phyloP scores from a whole-genome alignment of 2,113 vertebrate genomes.

The Gobius niger region DNA sequence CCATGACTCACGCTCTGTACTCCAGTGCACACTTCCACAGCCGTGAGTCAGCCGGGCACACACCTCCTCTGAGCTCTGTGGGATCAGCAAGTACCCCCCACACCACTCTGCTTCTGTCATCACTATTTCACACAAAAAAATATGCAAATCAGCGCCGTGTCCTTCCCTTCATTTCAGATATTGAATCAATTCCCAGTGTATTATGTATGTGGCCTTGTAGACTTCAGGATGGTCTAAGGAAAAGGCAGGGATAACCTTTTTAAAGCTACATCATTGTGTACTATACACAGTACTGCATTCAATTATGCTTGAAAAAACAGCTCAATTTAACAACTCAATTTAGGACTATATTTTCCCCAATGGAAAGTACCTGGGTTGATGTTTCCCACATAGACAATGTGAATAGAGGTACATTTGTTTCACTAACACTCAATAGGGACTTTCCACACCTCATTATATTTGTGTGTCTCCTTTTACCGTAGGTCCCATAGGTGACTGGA shows the following conservation, averaged over 20 bases:
- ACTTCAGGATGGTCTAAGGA: not conserved
- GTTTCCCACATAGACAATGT: too few species aligned
- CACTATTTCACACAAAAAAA: constrained; percentile 12
- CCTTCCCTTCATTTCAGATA: not conserved
- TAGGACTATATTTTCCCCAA: too few species aligned
- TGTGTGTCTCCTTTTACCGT: too few species aligned
- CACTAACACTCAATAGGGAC: too few species aligned
- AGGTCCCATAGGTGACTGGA: too few species aligned
- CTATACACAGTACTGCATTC: too few species aligned
- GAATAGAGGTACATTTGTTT: too few species aligned
- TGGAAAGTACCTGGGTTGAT: too few species aligned
- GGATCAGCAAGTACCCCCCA: constrained; percentile 51
- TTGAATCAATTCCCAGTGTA: not conserved
- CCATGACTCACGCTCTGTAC: constrained; percentile 66
- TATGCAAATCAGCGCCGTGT: not conserved
- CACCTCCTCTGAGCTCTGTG: constrained; percentile 64
- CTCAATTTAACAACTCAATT: too few species aligned
- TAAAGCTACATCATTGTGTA: too few species aligned
- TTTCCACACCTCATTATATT: too few species aligned
- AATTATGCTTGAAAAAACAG: too few species aligned
- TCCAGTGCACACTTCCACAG: constrained; percentile 60
- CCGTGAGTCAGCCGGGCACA: constrained; percentile 65
- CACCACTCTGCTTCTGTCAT: constrained; percentile 54
- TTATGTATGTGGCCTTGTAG: not conserved
- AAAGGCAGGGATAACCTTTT: not conserved